Conservation (phyloP, 2,113 vertebrate species). For the Sakesphorus luctuosus region DNA sequence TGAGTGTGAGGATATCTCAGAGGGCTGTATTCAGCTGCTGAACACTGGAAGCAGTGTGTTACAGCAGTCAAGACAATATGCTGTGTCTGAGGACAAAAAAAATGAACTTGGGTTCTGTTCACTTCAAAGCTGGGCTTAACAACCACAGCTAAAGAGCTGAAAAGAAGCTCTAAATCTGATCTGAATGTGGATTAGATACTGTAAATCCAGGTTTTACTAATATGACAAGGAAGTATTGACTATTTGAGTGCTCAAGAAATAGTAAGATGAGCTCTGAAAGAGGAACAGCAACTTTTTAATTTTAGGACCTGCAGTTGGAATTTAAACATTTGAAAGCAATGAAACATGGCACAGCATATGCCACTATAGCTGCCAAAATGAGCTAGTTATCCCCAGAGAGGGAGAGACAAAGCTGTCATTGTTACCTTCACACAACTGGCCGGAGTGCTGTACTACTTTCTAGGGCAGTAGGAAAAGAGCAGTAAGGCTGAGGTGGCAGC, state of each 20-base stretch:
- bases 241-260: neutral
- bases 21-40: neutral
- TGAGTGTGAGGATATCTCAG: neutral
- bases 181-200: neutral
- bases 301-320: neutral
- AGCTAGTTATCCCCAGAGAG: neutral
- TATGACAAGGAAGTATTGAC: neutral
- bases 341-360: neutral
- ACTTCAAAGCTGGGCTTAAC: neutral
- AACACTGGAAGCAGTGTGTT: neutral
- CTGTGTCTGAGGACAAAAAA: neutral
- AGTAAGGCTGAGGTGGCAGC: conserved; percentile 59
- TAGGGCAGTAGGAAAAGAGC: neutral
- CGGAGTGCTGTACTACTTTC: neutral
- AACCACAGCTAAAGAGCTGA: neutral
- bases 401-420: neutral
- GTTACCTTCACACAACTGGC: neutral
- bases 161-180: neutral
- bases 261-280: neutral
- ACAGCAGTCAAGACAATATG: neutral
- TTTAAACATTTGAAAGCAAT: neutral
- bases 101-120: neutral
- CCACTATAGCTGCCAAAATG: neutral
- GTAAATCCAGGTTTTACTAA: neutral
- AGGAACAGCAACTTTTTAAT: neutral